A percentile compares a stretch with the other conserved stretches of the same genome.
These are phyloP conservation scores for Cheilosia impressa DNA, from an alignment of 2,888 invertebrate genomes.

Conservation along the genomic window DNA sequence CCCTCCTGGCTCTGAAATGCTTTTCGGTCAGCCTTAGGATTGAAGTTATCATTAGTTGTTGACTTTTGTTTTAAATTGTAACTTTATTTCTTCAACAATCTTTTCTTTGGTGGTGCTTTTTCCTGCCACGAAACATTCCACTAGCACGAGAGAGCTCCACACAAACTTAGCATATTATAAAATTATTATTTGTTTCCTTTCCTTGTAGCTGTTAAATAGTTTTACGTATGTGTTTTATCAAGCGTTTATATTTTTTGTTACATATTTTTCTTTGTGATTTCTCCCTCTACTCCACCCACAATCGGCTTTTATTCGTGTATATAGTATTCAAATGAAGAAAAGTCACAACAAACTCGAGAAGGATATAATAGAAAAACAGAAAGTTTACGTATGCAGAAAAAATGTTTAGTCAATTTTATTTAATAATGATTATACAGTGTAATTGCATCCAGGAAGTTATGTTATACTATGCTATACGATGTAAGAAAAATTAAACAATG, in stretches of 20 bases:
- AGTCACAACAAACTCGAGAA: constrained; percentile 25
- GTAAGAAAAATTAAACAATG: constrained; percentile 50
- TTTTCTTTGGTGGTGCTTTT: constrained; percentile 34
- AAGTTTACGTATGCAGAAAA: constrained; percentile 9
- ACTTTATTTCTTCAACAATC: not conserved
- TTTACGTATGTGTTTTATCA: constrained; percentile 51
- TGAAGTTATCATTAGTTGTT: constrained; percentile 13
- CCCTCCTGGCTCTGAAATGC: constrained; percentile 87
- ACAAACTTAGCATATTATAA: constrained; percentile 5
- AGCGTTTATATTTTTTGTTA: constrained; percentile 44
- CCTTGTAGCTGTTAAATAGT: constrained; percentile 57
- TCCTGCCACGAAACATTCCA: constrained; percentile 61
- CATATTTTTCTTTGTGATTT: constrained; percentile 23
- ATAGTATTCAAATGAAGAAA: constrained; percentile 59
- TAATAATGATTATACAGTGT: constrained; percentile 67
- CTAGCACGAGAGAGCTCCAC: constrained; percentile 34
- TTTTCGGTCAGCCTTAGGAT: constrained; percentile 84
- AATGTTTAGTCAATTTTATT: constrained; percentile 72
- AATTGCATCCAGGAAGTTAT: constrained; percentile 57
- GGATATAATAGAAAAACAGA: not conserved
- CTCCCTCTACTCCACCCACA: not conserved
- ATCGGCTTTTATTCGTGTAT: constrained; percentile 49
- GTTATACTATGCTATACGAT: constrained; percentile 58
- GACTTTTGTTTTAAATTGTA: constrained; percentile 22
- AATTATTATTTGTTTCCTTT: constrained; percentile 7